Evolutionary conservation across 2,888 invertebrate species (phyloP), one percentile per base, ranked within the genome.

Genomic region (Agrotis clavis): DNA sequence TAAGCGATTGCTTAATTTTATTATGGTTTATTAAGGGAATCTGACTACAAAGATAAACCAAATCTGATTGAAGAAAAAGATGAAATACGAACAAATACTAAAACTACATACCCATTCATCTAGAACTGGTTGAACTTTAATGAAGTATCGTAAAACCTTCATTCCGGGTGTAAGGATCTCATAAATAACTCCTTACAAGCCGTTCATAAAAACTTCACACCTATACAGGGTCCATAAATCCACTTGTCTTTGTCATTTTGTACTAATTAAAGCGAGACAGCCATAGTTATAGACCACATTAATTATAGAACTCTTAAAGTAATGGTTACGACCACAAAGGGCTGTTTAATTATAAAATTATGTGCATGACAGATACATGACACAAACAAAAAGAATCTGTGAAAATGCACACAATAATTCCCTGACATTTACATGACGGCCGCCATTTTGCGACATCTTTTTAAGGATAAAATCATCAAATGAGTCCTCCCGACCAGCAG

Each of bases 201-300:
- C 65, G 64, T 79, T 62, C 74, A 83, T 83, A 79, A 79, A 79
- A 83, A 83, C 79, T 65, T 79, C 83, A 79, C 83, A 83, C 83
- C 83, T 78, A 73, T 67, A 73, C 54, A 61, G 60, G 83, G 64
- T 65, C 67, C 64, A 80, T 79, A 79, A 83, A 79, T 79, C 83
- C 30, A 61, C 19, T 48, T 73, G 67, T 79, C 80, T 79, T 62
- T 73, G 74, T 79, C 80, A 79, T 67, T 79, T 83, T 67, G 67
- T 79, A 79, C 80, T 83, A 83, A 83, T 83, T 83, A 83, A 83
- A 73, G 61, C 61, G 51, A 53, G 74, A 79, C 79, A 65, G 48
- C 35, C 48, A 63, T 77, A 75, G 67, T 81, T 81, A 81, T 56
- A 81, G 76, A 60, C 41, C 50, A 19, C 69, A 77, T 77, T 82